A percentile compares a stretch with the other conserved stretches of the same genome.
These are phyloP conservation scores for Carlito syrichta DNA, from an alignment of 2,113 vertebrate species.

Conservation along the genomic window DNA sequence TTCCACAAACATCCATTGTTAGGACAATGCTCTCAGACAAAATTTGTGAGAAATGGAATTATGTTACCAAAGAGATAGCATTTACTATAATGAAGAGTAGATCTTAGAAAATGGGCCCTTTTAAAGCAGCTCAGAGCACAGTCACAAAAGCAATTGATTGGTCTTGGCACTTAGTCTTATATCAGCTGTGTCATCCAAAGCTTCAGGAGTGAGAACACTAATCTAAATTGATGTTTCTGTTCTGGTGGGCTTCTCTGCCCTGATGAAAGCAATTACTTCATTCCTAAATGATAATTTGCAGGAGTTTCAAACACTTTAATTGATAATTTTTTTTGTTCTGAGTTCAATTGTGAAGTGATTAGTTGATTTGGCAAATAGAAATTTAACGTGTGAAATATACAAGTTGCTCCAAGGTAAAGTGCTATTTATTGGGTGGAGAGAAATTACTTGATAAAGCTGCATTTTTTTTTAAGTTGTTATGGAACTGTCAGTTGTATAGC, in stretches of 20 bases:
- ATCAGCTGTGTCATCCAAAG: conserved; percentile 96
- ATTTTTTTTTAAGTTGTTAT: conserved; percentile 67
- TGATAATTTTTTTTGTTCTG: conserved; percentile 91
- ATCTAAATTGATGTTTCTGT: conserved; percentile 99
- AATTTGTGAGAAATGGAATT: conserved; percentile 94
- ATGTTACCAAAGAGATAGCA: conserved; percentile 96
- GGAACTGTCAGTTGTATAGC: conserved; percentile 70
- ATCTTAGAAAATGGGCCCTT: conserved; percentile 92
- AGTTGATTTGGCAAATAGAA: conserved; percentile 90
- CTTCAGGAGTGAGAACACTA: conserved; percentile 97
- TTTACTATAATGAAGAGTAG: conserved; percentile 95
- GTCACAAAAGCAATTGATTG: conserved; percentile 97
- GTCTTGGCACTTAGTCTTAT: conserved; percentile 97
- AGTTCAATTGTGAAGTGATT: conserved; percentile 90
- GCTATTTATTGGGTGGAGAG: conserved; percentile 78
- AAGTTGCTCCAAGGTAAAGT: conserved; percentile 84
- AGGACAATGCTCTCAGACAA: conserved; percentile 88
- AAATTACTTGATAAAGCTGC: conserved; percentile 80
- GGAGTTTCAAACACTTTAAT: conserved; percentile 91
- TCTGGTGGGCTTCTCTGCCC: conserved; percentile 95
- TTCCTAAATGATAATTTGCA: conserved; percentile 94
- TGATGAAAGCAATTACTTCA: conserved; percentile 98
- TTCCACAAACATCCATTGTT: conserved; percentile 90
- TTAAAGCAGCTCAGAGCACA: conserved; percentile 90
- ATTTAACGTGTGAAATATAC: conserved; percentile 87